Evolutionary conservation across 2,888 invertebrate species (phyloP).

Genomic region (Drosophila anceps): DNA sequence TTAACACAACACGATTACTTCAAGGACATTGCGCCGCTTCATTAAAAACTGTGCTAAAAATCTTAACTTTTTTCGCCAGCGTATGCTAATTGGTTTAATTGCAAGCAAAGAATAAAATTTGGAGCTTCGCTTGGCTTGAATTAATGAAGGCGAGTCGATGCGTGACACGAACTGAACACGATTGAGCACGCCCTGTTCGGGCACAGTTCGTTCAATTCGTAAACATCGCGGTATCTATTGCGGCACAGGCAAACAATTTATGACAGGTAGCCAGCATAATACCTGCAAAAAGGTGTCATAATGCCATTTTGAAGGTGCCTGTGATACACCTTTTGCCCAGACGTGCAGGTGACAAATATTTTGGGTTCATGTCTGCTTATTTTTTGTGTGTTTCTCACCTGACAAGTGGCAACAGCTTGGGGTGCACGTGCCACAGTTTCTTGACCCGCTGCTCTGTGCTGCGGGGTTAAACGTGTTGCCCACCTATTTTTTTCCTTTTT

Average conservation of each 20-base stretch:
- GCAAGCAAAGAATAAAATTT: conserved; percentile 11
- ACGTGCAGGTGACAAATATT: conserved; percentile 23
- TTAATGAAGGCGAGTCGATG: conserved; percentile 10
- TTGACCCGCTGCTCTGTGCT: conserved; percentile 50
- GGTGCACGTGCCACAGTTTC: conserved; percentile 42
- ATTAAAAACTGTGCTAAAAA: conserved; percentile 37
- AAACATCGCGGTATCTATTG: conserved; percentile 1
- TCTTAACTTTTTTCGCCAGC: conserved; percentile 23
- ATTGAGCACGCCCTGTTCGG: background rate
- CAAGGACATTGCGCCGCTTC: conserved; percentile 26
- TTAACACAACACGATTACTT: conserved; percentile 25
- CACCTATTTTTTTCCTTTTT: conserved; percentile 20
- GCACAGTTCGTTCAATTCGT: background rate
- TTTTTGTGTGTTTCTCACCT: conserved; percentile 29
- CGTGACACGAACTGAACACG: conserved; percentile 6
- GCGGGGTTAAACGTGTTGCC: conserved; percentile 40
- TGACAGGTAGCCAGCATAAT: conserved; percentile 30
- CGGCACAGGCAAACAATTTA: conserved; percentile 14
- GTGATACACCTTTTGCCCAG: conserved; percentile 54
- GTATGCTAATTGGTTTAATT: conserved; percentile 49
- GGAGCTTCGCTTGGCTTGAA: conserved; percentile 7
- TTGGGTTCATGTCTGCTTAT: conserved; percentile 9
- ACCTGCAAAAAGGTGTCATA: conserved; percentile 50
- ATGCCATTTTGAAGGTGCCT: conserved; percentile 46
- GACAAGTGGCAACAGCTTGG: conserved; percentile 32